These are phyloP conservation scores for Trilocha varians DNA, from an alignment of 2,888 invertebrate species.

Conservation along the genomic window DNA sequence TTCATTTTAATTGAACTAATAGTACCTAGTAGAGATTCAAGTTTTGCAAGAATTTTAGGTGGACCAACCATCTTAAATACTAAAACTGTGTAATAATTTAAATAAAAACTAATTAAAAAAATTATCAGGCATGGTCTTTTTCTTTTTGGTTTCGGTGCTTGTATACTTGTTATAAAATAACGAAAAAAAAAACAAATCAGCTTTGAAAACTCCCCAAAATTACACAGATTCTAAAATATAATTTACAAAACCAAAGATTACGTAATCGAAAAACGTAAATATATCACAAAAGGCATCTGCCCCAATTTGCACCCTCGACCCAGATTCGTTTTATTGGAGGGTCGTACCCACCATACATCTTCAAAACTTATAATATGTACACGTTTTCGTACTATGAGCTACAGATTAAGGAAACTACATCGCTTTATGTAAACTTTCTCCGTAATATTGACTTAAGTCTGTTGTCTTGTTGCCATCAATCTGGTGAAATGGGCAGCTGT, in stretches of 20 bases:
- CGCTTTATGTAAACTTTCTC: constrained; percentile 38
- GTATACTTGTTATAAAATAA: too few relatives aligned
- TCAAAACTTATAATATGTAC: neutral
- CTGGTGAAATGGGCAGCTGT: constrained; percentile 52
- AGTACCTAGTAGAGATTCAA: too few relatives aligned
- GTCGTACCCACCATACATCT: neutral
- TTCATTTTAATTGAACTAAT: too few relatives aligned
- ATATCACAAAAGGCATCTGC: neutral
- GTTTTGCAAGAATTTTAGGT: too few relatives aligned
- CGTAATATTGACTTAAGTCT: constrained; percentile 53
- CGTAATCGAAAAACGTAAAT: neutral
- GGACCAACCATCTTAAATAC: too few relatives aligned
- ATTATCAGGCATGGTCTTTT: too few relatives aligned
- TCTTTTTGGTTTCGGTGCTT: too few relatives aligned
- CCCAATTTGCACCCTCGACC: neutral
- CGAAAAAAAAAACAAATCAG: too few relatives aligned
- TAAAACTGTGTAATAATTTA: too few relatives aligned
- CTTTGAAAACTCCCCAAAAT: too few relatives aligned
- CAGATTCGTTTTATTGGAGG: neutral
- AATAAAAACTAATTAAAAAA: too few relatives aligned
- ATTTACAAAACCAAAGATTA: neutral
- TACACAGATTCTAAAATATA: too few relatives aligned
- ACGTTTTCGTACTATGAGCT: neutral
- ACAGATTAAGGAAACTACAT: neutral
- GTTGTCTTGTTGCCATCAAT: constrained; percentile 66